Conservation (phyloP, 2,888 invertebrate species). For the Platycheirus albimanus region DNA sequence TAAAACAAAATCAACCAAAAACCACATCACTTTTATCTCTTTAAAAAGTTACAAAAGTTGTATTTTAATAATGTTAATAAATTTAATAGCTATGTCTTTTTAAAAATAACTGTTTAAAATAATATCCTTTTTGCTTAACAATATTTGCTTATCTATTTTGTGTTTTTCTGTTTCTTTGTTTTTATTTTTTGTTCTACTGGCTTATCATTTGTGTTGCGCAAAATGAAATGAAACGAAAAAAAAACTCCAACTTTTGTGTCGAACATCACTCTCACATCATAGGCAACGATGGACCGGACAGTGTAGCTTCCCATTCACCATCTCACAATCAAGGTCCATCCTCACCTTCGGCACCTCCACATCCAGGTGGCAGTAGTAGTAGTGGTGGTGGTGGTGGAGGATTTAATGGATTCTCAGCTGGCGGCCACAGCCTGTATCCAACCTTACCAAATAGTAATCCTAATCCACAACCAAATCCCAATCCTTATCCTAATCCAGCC, state of each 20-base stretch:
- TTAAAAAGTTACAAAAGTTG: too few relatives aligned
- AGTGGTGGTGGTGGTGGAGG: conserved; percentile 78
- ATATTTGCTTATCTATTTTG: conserved; percentile 52
- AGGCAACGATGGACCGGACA: conserved; percentile 44
- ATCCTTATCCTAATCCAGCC: conserved; percentile 70
- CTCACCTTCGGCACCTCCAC: conserved; percentile 75
- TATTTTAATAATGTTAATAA: too few relatives aligned
- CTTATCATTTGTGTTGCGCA: conserved; percentile 63
- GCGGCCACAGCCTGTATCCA: conserved; percentile 81
- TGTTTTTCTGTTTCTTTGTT: conserved; percentile 66
- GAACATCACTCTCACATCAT: conserved; percentile 45
- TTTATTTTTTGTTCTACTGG: conserved; percentile 15
- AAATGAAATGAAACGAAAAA: conserved; percentile 56
- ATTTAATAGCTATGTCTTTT: too few relatives aligned
- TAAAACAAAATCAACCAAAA: too few relatives aligned
- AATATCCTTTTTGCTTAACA: conserved; percentile 35
- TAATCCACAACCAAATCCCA: conserved; percentile 68
- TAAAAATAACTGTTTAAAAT: too few relatives aligned
- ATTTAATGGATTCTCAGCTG: conserved; percentile 81
- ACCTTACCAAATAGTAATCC: conserved; percentile 77
- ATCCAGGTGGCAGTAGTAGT: conserved; percentile 73
- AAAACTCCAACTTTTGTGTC: conserved; percentile 65
- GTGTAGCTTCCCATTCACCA: conserved; percentile 67
- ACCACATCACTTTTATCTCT: neutral
- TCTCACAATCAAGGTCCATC: conserved; percentile 78